phyloP scores from a whole-genome alignment of 2,888 invertebrate genomes.

The Cantharis nigra region DNA sequence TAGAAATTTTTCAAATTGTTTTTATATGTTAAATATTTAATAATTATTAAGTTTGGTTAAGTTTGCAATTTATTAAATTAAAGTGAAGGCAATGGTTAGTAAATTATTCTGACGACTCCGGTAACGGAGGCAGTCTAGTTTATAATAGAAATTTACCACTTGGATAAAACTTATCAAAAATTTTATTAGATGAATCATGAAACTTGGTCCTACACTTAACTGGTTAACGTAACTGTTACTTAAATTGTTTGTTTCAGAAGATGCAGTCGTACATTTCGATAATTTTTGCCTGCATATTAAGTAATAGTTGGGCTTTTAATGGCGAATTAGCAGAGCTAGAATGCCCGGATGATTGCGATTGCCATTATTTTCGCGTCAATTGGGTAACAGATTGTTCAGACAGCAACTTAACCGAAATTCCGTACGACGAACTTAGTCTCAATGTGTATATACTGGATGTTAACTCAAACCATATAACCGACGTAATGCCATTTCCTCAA shows the following conservation, averaged over 20 bases:
- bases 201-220: not conserved
- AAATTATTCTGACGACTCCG: not conserved
- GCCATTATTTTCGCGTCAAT: conserved; percentile 75
- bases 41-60: not conserved
- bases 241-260: conserved; percentile 18
- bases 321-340: conserved; percentile 69
- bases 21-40: not conserved
- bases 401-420: conserved; percentile 71
- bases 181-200: not conserved
- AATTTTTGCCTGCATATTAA: not conserved
- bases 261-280: conserved; percentile 5
- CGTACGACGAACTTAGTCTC: conserved; percentile 69
- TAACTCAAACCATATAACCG: conserved; percentile 69
- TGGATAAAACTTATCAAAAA: not conserved
- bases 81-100: not conserved
- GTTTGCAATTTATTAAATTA: not conserved
- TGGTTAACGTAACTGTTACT: not conserved
- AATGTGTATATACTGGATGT: conserved; percentile 74
- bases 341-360: conserved; percentile 76
- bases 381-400: conserved; percentile 80
- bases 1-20: not conserved
- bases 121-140: not conserved
- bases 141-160: not conserved
- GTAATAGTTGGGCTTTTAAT: conserved; percentile 54
- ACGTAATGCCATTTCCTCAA: conserved; percentile 65